Conservation (phyloP, 30 jellyfish, hydroid and myxozoan species). For the Nemopilema nomurai region DNA sequence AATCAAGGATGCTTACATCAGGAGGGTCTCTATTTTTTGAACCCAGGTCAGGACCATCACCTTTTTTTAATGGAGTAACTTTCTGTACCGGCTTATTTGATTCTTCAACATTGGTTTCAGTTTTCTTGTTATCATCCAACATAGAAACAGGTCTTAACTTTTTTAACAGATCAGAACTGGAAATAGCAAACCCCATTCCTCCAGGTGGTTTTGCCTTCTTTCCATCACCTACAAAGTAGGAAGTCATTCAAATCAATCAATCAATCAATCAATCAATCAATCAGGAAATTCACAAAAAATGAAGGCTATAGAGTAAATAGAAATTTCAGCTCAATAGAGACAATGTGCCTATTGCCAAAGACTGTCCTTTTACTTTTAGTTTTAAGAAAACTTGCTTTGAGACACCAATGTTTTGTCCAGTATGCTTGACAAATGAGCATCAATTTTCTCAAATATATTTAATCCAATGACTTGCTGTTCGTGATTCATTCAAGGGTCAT, state of each 20-base stretch:
- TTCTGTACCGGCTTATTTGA: slow-evolving; percentile 29
- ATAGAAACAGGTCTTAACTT: slow-evolving; percentile 54
- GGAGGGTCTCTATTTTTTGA: slow-evolving; percentile 16
- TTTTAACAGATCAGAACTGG: slow-evolving; percentile 49
- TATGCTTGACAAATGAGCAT: no score
- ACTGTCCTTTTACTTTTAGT: no score
- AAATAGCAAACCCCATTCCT: slow-evolving; percentile 50
- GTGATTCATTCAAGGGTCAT: no score
- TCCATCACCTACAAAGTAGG: background rate
- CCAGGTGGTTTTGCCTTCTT: slow-evolving; percentile 42
- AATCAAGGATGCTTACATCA: slow-evolving; percentile 23
- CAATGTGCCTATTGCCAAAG: no score
- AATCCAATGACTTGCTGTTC: background rate
- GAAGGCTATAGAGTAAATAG: no score
- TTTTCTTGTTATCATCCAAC: slow-evolving; percentile 14
- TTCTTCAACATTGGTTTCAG: slow-evolving; percentile 9
- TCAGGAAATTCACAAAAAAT: no score
- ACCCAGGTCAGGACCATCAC: slow-evolving; percentile 6
- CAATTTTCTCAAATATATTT: no score
- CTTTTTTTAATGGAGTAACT: slow-evolving; percentile 22
- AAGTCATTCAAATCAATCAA: background rate
- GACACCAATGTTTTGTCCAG: no score
- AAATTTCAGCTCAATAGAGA: no score
- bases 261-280: no score
- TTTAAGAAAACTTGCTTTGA: no score